Base-by-base conservation (phyloP, 2,888 invertebrate genomes). In the Tachina lurida region DNA sequence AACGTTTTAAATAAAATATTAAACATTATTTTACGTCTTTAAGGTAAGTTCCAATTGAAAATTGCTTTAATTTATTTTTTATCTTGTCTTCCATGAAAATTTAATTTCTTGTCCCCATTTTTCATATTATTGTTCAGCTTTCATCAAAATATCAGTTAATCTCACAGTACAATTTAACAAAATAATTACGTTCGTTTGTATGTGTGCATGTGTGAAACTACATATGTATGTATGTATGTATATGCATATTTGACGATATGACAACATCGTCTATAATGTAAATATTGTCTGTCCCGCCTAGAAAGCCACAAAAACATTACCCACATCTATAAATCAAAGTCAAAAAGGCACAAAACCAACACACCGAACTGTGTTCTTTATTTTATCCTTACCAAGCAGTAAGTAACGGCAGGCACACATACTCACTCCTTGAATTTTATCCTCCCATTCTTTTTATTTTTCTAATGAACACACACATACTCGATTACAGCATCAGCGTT, bases 281-380 rank as follows among this genome's bases (percentile, higher is more conserved):
- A 79, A 86, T 82, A 73, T 71, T 82, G 78, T 71, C 71, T 75
- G 56, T 84, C 70, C 77, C 81, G 78, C 85, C 85, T 82, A 52
- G 60, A 76, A 76, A 86, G 60, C 85, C 85, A 86, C 82, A 82
- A 65, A 74, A 82, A 86, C 85, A 71, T 79, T 79, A 65, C 70
- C 78, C 71, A 75, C 78, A 82, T 79, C 85, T 79, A 86, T 82
- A 86, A 86, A 86, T 86, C 82, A 86, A 86, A 86, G 82, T 86
- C 82, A 58, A 75, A 79, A 82, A 65, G 85, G 71, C 82, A 82
- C 65, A 82, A 82, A 82, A 75, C 75, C 70, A 65, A 82, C 68
- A 70, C 49, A 49, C 67, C 67, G 15, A 67, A 65, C 74, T 47
- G 45, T 63, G 74, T 70, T 70, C 77, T 52, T 56, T 75, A 49